Evolutionary conservation across 1,140 invertebrate genomes (phyloP).

Genomic region (Gonioctena quinquepunctata): DNA sequence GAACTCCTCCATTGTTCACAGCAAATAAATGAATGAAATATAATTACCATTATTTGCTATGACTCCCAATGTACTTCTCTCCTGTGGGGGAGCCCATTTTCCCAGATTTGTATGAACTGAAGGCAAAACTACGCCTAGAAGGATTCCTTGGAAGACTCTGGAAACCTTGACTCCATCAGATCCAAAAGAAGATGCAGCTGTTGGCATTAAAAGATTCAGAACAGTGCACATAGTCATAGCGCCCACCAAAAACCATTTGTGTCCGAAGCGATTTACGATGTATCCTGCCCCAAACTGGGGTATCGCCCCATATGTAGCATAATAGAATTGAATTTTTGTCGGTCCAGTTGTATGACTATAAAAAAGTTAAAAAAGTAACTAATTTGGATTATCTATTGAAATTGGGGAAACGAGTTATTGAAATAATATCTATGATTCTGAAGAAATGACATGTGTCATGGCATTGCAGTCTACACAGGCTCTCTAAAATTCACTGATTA

Average conservation of each 20-base stretch:
- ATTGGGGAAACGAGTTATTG: too few relatives aligned
- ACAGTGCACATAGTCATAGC: conserved; percentile 62
- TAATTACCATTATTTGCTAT: background rate
- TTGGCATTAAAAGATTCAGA: conserved; percentile 55
- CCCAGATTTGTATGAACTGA: conserved; percentile 25
- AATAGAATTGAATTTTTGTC: too few relatives aligned
- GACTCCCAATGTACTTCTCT: conserved; percentile 22
- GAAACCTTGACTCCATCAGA: conserved; percentile 29
- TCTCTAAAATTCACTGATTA: too few relatives aligned
- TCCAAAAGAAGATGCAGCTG: conserved; percentile 23
- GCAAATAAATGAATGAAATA: too few relatives aligned
- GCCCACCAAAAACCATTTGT: conserved; percentile 63
- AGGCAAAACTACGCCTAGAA: conserved; percentile 29
- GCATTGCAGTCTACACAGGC: too few relatives aligned
- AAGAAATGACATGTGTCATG: too few relatives aligned
- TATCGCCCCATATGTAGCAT: too few relatives aligned
- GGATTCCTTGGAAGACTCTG: conserved; percentile 29
- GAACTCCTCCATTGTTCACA: too few relatives aligned
- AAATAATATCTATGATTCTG: too few relatives aligned
- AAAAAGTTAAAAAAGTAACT: too few relatives aligned
- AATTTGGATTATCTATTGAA: too few relatives aligned
- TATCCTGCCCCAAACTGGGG: conserved; percentile 69
- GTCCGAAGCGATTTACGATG: conserved; percentile 66
- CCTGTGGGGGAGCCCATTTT: conserved; percentile 31
- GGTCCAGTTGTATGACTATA: too few relatives aligned